Evolutionary conservation across 2,888 invertebrate genomes (phyloP).

Genomic region (Punctoribates punctum): DNA sequence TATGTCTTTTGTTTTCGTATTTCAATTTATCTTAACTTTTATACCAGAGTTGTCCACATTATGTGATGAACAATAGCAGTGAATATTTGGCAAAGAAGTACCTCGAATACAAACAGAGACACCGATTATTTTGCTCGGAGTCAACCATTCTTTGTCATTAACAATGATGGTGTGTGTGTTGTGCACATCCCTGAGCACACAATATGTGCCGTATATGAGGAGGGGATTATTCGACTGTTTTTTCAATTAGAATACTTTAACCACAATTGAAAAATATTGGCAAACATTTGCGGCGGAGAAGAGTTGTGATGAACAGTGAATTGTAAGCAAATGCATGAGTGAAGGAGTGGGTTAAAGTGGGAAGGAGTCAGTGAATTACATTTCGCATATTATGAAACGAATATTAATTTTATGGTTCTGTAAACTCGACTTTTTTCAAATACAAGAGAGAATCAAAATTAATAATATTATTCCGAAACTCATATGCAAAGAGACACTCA

Average conservation of each 20-base stretch:
- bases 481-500: background rate
- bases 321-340: background rate
- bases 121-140: too few relatives aligned
- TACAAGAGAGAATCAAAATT: background rate
- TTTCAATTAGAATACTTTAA: slow-evolving; percentile 8
- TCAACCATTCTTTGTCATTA: too few relatives aligned
- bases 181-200: too few relatives aligned
- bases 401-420: slow-evolving; percentile 14
- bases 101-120: too few relatives aligned
- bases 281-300: slow-evolving; percentile 4
- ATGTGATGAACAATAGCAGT: background rate
- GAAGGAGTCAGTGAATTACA: slow-evolving; percentile 1
- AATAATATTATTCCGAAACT: slow-evolving; percentile 8
- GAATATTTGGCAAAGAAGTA: background rate
- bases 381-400: background rate
- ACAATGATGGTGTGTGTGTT: too few relatives aligned
- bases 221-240: too few relatives aligned
- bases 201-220: too few relatives aligned
- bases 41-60: too few relatives aligned
- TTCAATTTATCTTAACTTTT: too few relatives aligned
- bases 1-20: too few relatives aligned
- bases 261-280: slow-evolving; percentile 16
- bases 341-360: too few relatives aligned
- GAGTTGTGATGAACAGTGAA: background rate
- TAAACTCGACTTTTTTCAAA: slow-evolving; percentile 1